These are phyloP conservation scores for Coreius guichenoti DNA, from an alignment of 2,797 vertebrate genomes.

Conservation along the genomic window DNA sequence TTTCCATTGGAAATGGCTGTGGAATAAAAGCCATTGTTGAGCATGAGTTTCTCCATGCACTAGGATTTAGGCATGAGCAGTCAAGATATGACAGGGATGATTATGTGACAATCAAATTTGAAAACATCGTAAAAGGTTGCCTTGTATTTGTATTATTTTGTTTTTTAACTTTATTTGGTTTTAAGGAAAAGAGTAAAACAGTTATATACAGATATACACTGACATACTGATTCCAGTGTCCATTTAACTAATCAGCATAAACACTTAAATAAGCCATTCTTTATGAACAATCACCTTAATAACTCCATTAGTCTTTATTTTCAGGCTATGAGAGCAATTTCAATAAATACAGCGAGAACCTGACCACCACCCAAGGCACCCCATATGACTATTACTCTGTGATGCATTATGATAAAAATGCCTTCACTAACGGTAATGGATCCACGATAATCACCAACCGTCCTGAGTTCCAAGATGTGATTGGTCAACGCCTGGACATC, in stretches of 20 bases:
- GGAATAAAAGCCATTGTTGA: conserved; percentile 76
- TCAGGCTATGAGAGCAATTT: conserved; percentile 72
- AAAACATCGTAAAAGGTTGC: conserved; percentile 79
- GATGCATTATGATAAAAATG: conserved; percentile 83
- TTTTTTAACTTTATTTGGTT: background rate
- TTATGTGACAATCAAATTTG: conserved; percentile 50
- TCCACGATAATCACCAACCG: conserved; percentile 84
- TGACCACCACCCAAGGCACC: conserved; percentile 73
- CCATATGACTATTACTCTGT: conserved; percentile 85
- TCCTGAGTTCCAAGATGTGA: conserved; percentile 65
- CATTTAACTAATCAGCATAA: background rate
- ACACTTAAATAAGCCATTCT: background rate
- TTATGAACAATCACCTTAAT: background rate
- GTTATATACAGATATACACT: background rate
- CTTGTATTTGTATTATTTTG: background rate
- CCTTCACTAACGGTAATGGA: conserved; percentile 77
- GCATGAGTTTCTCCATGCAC: conserved; percentile 85
- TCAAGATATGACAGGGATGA: conserved; percentile 82
- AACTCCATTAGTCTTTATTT: background rate
- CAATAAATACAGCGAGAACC: conserved; percentile 66
- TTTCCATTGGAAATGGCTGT: conserved; percentile 83
- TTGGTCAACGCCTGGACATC: conserved; percentile 83
- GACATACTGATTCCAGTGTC: background rate
- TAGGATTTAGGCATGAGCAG: conserved; percentile 90
- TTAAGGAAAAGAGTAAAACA: background rate